Evolutionary conservation across 1,140 invertebrate species (phyloP).

Genomic region (Cephus cinctus): DNA sequence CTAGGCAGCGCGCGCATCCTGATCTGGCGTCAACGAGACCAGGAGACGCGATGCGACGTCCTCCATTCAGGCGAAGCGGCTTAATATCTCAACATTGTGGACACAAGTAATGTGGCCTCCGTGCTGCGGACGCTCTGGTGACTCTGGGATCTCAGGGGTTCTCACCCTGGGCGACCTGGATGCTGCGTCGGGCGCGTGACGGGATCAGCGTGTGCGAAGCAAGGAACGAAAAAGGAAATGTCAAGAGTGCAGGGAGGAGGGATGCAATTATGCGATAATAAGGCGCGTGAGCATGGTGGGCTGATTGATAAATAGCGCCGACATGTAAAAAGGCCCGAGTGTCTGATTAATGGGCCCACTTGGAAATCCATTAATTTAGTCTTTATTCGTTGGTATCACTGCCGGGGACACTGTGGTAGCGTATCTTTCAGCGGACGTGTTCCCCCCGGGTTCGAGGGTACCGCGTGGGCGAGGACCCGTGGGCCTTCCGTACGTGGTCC

Average conservation of each 20-base stretch:
- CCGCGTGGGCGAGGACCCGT: slow-evolving; percentile 19
- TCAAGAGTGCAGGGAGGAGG: no score
- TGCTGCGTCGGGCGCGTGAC: no score
- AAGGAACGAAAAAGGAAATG: no score
- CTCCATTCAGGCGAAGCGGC: slow-evolving; percentile 48
- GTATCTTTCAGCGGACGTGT: no score
- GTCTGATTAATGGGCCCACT: slow-evolving; percentile 1
- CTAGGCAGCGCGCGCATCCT: slow-evolving; percentile 8
- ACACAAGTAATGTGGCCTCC: slow-evolving; percentile 48
- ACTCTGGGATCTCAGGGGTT: slow-evolving; percentile 21
- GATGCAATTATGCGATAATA: not conserved
- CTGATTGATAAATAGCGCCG: not conserved
- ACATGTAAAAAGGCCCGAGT: not conserved
- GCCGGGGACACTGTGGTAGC: not conserved
- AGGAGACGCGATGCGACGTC: slow-evolving; percentile 18
- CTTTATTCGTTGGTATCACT: slow-evolving; percentile 23
- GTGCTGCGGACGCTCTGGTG: slow-evolving; percentile 36
- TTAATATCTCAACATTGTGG: slow-evolving; percentile 53
- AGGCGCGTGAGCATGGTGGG: no score
- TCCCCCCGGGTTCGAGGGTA: slow-evolving; percentile 14
- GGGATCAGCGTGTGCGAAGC: slow-evolving; percentile 37
- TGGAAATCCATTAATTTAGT: slow-evolving; percentile 26
- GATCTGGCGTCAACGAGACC: slow-evolving; percentile 27
- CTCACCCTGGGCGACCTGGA: no score
- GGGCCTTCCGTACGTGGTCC: slow-evolving; percentile 15